These are phyloP conservation scores for Coluber constrictor DNA, from an alignment of 2,797 vertebrate species.

Conservation along the genomic window DNA sequence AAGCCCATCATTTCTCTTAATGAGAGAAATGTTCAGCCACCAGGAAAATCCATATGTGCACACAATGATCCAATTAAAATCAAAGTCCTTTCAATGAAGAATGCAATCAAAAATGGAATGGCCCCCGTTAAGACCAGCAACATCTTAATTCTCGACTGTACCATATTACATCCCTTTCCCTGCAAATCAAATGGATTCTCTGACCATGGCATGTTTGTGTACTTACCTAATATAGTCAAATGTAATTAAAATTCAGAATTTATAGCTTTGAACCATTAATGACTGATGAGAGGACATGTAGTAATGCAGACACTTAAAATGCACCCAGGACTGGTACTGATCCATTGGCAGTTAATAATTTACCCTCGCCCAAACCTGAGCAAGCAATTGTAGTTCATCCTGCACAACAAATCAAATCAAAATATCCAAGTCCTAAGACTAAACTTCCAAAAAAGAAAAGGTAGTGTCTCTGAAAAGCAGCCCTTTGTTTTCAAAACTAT, in stretches of 20 bases:
- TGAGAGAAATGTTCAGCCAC: constrained; percentile 69
- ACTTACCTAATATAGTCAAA: neutral
- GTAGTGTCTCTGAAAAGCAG: neutral
- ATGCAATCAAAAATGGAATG: constrained; percentile 72
- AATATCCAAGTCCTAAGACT: neutral
- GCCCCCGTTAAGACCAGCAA: constrained; percentile 67
- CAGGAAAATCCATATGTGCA: constrained; percentile 78
- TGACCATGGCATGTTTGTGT: neutral
- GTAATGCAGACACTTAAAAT: neutral
- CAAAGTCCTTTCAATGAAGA: constrained; percentile 73
- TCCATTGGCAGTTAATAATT: neutral
- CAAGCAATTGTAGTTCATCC: neutral
- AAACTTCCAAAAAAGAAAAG: neutral
- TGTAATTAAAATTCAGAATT: constrained; percentile 13
- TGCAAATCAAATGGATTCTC: constrained; percentile 15
- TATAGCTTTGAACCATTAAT: neutral
- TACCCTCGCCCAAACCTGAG: neutral
- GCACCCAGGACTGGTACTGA: neutral
- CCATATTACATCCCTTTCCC: constrained; percentile 45
- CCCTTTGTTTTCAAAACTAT: neutral
- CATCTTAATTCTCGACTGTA: constrained; percentile 49
- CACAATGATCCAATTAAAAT: constrained; percentile 77
- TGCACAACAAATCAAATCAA: neutral
- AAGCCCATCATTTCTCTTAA: constrained; percentile 82
- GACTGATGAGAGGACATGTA: neutral